Percentiles rank a stretch among this genome's conserved stretches.
Conservation (phyloP, 1,140 invertebrate species). For the Zaprionus inermis region DNA sequence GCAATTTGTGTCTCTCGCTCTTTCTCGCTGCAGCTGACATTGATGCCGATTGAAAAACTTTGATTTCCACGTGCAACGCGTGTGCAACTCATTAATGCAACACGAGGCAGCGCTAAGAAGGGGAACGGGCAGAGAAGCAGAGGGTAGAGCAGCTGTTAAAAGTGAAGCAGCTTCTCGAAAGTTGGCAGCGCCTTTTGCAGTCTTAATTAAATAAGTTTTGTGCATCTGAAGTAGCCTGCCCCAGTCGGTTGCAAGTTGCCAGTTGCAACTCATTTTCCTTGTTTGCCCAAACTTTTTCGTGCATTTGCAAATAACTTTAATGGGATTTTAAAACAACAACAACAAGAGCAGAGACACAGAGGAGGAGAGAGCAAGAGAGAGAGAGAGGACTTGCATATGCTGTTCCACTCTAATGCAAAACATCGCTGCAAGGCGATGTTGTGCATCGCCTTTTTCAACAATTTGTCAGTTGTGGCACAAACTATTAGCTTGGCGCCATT, state of each 20-base stretch:
- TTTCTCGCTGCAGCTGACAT: slow-evolving; percentile 56
- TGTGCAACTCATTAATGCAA: slow-evolving; percentile 68
- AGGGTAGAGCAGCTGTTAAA: too few relatives aligned
- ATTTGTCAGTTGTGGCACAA: slow-evolving; percentile 38
- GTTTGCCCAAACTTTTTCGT: slow-evolving; percentile 43
- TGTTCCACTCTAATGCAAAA: slow-evolving; percentile 32
- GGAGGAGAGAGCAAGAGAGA: neutral
- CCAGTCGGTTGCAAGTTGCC: slow-evolving; percentile 2
- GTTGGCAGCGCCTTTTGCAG: slow-evolving; percentile 48
- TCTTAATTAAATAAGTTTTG: slow-evolving; percentile 76
- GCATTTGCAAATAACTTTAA: slow-evolving; percentile 45
- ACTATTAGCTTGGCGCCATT: slow-evolving; percentile 35
- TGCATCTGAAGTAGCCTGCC: slow-evolving; percentile 19
- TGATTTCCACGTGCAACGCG: slow-evolving; percentile 25
- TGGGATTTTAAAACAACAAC: slow-evolving; percentile 52
- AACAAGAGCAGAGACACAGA: slow-evolving; percentile 10
- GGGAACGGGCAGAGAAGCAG: neutral
- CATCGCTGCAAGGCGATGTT: slow-evolving; percentile 5
- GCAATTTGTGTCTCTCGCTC: slow-evolving; percentile 30
- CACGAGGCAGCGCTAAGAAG: too few relatives aligned
- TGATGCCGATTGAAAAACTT: slow-evolving; percentile 65
- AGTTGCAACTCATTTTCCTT: slow-evolving; percentile 38
- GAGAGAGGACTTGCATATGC: slow-evolving; percentile 3
- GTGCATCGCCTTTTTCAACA: slow-evolving; percentile 24
- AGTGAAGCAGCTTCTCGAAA: slow-evolving; percentile 30